Evolutionary conservation across 2,888 invertebrate species (phyloP).

Genomic region (Orchesellides sinensis): DNA sequence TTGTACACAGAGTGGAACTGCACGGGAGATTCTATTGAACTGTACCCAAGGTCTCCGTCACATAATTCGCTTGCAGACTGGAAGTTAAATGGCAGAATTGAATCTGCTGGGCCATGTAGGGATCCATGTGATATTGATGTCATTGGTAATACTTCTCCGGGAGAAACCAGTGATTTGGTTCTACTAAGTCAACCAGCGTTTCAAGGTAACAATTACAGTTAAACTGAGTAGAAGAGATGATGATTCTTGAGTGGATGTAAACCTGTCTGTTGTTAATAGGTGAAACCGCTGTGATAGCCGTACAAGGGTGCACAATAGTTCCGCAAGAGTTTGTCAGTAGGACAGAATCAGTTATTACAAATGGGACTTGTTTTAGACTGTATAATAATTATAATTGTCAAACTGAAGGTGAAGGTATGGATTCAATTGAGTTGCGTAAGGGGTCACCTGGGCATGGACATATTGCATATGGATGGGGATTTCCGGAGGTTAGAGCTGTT

Average conservation of each 20-base stretch:
- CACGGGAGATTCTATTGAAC: not conserved
- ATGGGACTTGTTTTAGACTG: not conserved
- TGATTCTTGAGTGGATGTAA: no score
- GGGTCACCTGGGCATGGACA: not conserved
- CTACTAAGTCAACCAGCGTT: no score
- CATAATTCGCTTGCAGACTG: not conserved
- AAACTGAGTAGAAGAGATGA: no score
- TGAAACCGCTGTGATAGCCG: no score
- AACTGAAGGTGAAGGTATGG: not conserved
- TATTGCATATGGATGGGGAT: not conserved
- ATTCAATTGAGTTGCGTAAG: conserved; percentile 1
- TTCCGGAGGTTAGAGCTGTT: not conserved
- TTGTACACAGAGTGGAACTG: not conserved
- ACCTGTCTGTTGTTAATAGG: no score
- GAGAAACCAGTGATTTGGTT: not conserved
- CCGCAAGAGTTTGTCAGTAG: not conserved
- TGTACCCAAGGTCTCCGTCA: not conserved
- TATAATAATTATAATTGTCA: not conserved
- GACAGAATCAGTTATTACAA: not conserved
- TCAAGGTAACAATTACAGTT: not conserved
- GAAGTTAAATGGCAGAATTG: not conserved
- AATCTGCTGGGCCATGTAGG: not conserved
- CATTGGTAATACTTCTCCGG: not conserved
- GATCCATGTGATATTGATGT: not conserved
- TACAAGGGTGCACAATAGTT: not conserved